A percentile compares a stretch with the other conserved stretches of the same genome.
phyloP scores from a whole-genome alignment of 1,140 invertebrate species.

The Philotrypesis tridentata region DNA sequence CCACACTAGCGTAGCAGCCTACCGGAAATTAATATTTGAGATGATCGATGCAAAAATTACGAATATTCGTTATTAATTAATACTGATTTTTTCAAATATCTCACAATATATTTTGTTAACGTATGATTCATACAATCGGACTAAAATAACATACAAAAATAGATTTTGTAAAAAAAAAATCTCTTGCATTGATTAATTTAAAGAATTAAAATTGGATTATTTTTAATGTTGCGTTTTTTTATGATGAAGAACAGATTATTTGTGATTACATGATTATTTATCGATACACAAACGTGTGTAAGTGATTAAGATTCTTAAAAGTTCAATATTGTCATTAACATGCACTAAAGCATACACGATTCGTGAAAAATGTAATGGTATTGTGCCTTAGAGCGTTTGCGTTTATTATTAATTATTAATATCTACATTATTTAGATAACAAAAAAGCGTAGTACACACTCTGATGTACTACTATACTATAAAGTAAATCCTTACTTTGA shows the following conservation, averaged over 20 bases:
- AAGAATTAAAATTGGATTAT: slow-evolving; percentile 23
- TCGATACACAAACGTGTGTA: slow-evolving; percentile 40
- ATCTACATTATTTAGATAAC: not conserved
- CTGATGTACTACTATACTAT: too few relatives aligned
- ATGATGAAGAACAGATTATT: slow-evolving; percentile 40
- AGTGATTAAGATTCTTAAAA: slow-evolving; percentile 20
- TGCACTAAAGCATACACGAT: slow-evolving; percentile 29
- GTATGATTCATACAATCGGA: not conserved
- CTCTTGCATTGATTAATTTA: not conserved
- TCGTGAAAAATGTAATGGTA: not conserved
- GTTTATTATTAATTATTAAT: not conserved
- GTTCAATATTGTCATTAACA: slow-evolving; percentile 45
- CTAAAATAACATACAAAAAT: slow-evolving; percentile 30
- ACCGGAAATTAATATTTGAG: slow-evolving; percentile 54
- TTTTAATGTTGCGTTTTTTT: slow-evolving; percentile 27
- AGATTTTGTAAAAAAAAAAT: slow-evolving; percentile 23
- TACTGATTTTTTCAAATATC: slow-evolving; percentile 33
- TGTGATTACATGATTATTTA: slow-evolving; percentile 41
- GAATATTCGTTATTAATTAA: slow-evolving; percentile 48
- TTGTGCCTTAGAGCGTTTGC: too few relatives aligned
- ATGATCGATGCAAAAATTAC: slow-evolving; percentile 39
- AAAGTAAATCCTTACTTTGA: too few relatives aligned
- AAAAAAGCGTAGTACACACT: too few relatives aligned
- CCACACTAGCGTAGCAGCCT: slow-evolving; percentile 44
- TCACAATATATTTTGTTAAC: slow-evolving; percentile 12